Evolutionary conservation across 2,797 vertebrate genomes (phyloP), one percentile per base, ranked within the genome.

Genomic region (Sus cebifrons): DNA sequence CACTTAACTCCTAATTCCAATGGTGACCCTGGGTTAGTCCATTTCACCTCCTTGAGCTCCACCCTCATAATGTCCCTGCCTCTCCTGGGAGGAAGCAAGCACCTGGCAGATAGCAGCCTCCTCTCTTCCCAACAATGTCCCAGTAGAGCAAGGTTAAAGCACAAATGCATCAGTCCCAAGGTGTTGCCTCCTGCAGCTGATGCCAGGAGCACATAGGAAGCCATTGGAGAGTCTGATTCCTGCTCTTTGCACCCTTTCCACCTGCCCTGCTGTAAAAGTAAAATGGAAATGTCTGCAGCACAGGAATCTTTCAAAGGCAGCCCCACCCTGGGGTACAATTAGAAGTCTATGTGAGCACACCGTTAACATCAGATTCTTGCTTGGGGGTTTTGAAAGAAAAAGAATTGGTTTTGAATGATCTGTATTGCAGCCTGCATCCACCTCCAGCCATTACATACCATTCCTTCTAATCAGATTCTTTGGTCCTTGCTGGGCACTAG

Each of bases 381-480:
- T 70, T 56, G 81, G 86, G 71, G 60, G 8, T 11, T 25, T 71
- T 79, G 17, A 1, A 85, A 67, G 52, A 78, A 23, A 75, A 64
- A 91, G 86, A 86, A 44, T 2, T 17, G 40, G 82, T 85, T 70
- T 92, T 25, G 32, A 90, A 97, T 90, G 95, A 93, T 85, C 21
- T 74, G 25, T 3, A 94, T 92, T 77, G 90, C 75, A 2, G 40
- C 91, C 95, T 97, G 85, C 52, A 96, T 84, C 62, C 10, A 88
- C 82, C 70, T 86, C 0, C 0, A 15, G 36, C 54, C 94, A 87
- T 67, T 96, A 90, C 93, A 95, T 67, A 90, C 20, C 74, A 84
- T 93, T 40, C 73, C 79, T 89, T 90, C 64, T 32, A 90, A 95
- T 93, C 95, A 87, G 82, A 98, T 93, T 95, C 91, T 85, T 89